These are phyloP conservation scores for Otolemur crassicaudatus DNA, from an alignment of 2,797 vertebrate genomes.

Conservation along the genomic window DNA sequence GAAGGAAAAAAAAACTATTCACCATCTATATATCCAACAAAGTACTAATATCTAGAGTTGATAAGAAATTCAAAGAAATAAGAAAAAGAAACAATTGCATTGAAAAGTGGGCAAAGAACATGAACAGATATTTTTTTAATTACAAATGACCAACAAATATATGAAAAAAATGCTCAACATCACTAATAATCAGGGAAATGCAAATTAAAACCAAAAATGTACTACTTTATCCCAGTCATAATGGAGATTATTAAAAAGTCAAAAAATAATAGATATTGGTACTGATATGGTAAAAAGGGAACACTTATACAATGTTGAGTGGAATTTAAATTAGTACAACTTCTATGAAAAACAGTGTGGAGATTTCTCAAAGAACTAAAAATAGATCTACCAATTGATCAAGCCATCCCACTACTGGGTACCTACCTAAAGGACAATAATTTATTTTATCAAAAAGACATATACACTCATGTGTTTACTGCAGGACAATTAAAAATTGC, in stretches of 20 bases:
- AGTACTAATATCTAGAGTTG: not conserved
- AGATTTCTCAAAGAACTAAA: not conserved
- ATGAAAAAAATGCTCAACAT: not conserved
- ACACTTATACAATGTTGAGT: not conserved
- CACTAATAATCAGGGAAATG: not conserved
- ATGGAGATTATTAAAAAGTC: not conserved
- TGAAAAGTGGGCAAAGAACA: not conserved
- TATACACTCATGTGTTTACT: not conserved
- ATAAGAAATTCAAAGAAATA: not conserved
- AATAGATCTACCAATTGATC: not conserved
- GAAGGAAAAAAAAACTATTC: not conserved
- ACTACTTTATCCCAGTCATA: not conserved
- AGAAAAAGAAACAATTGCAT: not conserved
- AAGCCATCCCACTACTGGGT: not conserved
- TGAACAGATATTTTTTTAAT: not conserved
- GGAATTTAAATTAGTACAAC: not conserved
- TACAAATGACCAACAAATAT: not conserved
- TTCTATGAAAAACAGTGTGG: not conserved
- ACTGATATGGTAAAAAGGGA: not conserved
- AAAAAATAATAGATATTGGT: not conserved
- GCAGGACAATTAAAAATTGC: not conserved
- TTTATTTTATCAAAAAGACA: not conserved
- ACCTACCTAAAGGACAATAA: not conserved
- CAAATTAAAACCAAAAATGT: not conserved
- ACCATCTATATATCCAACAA: not conserved